Base-by-base conservation (phyloP, 1,140 invertebrate genomes). In the Hermetia illucens region DNA sequence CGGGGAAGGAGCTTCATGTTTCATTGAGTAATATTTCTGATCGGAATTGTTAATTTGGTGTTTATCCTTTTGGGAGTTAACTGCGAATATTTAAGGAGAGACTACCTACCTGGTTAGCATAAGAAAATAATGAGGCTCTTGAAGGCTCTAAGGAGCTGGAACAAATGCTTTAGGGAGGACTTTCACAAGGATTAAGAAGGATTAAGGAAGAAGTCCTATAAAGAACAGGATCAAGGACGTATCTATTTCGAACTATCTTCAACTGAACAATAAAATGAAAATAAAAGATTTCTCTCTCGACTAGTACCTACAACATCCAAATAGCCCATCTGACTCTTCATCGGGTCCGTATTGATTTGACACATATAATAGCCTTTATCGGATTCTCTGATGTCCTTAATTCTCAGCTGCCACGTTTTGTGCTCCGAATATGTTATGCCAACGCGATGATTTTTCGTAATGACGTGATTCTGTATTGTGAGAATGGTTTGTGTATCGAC, bases 401-500 rank as follows among this genome's bases (percentile, higher is more conserved):
- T 79, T 56, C 85, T 80, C 20, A 88, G 68, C 49, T 75, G 81
- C 82, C 82, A 87, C 17, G 78, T 82, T 16, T 75, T 69, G 43
- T 83, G 76, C 44, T 87, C 81, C 44, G 77, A 85, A 55, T 85
- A 79, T 3, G 78, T 82, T 19, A 87, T 74, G 1, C 75, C 72
- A 27, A 90, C 82, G 20, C 86, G 66, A 40, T 83, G 74, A 60
- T 87, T 88, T 47, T 85, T 75, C 18, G 83, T 87, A 51, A 88
- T 86, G 34, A 85, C 79, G 61, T 85, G 78, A 50, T 65, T 77
- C 49, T 85, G 82, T 51, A 89, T 87, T n/a, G 84, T 87, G 15
- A 89, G 63, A 39, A 88, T 88, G 0, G 86, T 86, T 59, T 90
- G 85, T n/a, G 86, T 90, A 59, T 90, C 85, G 21, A 89, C 82